phyloP scores from a whole-genome alignment of 2,797 vertebrate genomes.

The Pseudocheirus occidentalis region DNA sequence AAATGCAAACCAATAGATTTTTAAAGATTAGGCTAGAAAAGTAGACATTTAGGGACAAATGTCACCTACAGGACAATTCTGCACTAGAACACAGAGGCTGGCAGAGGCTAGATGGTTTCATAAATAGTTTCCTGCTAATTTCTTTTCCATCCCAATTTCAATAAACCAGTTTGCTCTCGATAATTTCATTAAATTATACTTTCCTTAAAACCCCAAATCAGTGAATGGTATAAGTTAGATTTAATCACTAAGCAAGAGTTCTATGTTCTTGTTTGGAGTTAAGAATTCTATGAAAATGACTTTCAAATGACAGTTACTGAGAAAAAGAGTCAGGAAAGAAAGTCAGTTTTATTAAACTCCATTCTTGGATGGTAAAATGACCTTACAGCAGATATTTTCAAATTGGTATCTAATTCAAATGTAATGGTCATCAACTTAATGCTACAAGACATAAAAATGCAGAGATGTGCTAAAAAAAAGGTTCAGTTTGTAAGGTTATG shows the following conservation, averaged over 20 bases:
- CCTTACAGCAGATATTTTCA: background rate
- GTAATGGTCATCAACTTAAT: background rate
- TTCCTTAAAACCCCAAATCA: background rate
- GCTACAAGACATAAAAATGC: background rate
- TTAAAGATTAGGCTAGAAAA: background rate
- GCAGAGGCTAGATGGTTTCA: background rate
- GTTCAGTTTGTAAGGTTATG: background rate
- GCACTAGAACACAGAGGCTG: background rate
- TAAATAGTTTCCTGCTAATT: background rate
- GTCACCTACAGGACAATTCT: background rate
- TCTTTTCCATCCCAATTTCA: slow-evolving; percentile 13
- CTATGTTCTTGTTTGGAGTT: background rate
- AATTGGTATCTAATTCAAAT: background rate
- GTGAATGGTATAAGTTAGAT: background rate
- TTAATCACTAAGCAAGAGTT: background rate
- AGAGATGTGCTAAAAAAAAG: background rate
- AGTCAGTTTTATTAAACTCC: background rate
- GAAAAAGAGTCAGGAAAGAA: background rate
- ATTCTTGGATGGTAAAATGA: background rate
- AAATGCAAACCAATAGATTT: background rate
- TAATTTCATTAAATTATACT: background rate
- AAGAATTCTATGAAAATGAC: background rate
- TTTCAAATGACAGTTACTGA: background rate
- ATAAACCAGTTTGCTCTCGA: background rate
- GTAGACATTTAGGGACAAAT: background rate